These are phyloP conservation scores for Vanessa tameamea DNA, from an alignment of 1,140 invertebrate genomes.

Conservation along the genomic window DNA sequence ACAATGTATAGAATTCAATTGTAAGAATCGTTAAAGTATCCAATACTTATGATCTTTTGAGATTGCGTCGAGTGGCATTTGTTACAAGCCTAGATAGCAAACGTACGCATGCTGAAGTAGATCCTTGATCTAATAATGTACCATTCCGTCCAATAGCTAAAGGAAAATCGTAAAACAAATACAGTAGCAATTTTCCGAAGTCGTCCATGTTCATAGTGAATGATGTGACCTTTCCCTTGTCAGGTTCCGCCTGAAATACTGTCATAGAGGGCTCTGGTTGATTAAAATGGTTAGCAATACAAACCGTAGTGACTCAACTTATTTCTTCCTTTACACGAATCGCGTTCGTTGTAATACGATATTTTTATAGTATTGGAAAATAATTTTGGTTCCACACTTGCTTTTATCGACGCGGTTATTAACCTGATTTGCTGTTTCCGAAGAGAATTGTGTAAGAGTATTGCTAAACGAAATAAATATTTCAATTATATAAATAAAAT, in stretches of 20 bases:
- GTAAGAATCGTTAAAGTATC: slow-evolving; percentile 5
- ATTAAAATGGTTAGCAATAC: slow-evolving; percentile 16
- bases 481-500: too few relatives aligned
- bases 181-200: slow-evolving; percentile 22
- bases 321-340: slow-evolving; percentile 10
- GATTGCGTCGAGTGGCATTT: slow-evolving; percentile 2
- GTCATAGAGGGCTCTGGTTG: slow-evolving; percentile 14
- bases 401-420: neutral
- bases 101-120: slow-evolving; percentile 16
- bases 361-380: neutral
- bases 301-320: slow-evolving; percentile 1
- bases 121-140: slow-evolving; percentile 27
- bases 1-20: neutral
- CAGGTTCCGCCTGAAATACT: slow-evolving; percentile 27
- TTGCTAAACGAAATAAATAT: too few relatives aligned
- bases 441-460: too few relatives aligned
- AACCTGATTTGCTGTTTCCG: neutral
- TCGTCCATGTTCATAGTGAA: slow-evolving; percentile 16
- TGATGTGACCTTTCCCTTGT: slow-evolving; percentile 29
- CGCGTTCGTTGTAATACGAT: neutral
- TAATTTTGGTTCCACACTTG: neutral
- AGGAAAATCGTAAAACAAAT: slow-evolving; percentile 31
- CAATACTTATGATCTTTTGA: neutral
- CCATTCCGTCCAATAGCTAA: slow-evolving; percentile 15
- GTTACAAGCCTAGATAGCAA: slow-evolving; percentile 15